A percentile compares a stretch with the other conserved stretches of the same genome.
phyloP scores from a whole-genome alignment of 2,113 vertebrate species.

The Ondatra zibethicus region DNA sequence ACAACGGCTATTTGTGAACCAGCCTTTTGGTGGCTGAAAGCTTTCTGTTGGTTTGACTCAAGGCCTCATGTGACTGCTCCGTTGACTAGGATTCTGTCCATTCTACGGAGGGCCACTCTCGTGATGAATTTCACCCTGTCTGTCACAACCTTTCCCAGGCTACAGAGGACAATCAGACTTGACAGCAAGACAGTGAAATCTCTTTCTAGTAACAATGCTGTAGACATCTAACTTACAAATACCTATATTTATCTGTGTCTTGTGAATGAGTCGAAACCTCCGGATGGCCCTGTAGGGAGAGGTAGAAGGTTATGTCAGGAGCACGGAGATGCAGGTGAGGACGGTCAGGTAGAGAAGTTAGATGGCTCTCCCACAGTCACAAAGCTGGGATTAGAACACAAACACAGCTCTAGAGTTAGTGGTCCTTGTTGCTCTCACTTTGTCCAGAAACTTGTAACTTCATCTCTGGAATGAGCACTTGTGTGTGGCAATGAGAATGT shows the following conservation, averaged over 20 bases:
- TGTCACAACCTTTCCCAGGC: not conserved
- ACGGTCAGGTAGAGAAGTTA: not conserved
- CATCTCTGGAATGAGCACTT: not conserved
- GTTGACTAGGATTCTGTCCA: not conserved
- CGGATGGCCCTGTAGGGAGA: too few relatives aligned
- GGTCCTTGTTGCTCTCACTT: not conserved
- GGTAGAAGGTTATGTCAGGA: not conserved
- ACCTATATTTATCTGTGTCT: not conserved
- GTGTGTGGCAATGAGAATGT: not conserved
- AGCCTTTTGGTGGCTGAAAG: not conserved
- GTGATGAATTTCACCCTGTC: not conserved
- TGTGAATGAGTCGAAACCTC: not conserved
- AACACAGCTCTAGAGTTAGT: not conserved
- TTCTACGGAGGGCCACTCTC: not conserved
- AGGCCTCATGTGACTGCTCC: not conserved
- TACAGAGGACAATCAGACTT: not conserved
- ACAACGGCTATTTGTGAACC: constrained; percentile 44
- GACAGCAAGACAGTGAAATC: not conserved
- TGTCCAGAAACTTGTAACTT: not conserved
- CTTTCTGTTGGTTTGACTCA: not conserved
- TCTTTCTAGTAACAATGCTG: constrained; percentile 39
- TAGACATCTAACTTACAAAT: not conserved
- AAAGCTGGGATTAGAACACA: not conserved
- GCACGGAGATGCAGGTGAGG: not conserved
- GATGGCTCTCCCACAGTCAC: not conserved